Evolutionary conservation across 2,888 invertebrate genomes (phyloP).

Genomic region (Acleris cristana): DNA sequence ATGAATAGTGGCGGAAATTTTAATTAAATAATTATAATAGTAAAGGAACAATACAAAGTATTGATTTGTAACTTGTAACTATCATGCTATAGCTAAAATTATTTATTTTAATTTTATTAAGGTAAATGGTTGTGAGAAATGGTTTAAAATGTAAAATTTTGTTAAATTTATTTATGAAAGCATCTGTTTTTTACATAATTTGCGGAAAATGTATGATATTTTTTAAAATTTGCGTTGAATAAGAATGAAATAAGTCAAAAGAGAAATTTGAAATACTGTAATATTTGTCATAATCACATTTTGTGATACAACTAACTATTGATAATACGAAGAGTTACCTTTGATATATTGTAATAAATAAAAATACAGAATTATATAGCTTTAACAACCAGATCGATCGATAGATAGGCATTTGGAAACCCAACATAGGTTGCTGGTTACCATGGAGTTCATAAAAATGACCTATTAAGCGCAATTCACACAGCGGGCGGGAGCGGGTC

Average conservation of each 20-base stretch:
- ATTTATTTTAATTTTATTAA: conserved; percentile 44
- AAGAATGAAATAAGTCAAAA: conserved; percentile 11
- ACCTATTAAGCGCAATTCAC: no score
- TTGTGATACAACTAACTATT: conserved; percentile 35
- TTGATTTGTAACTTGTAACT: conserved; percentile 24
- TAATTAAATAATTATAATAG: conserved; percentile 22
- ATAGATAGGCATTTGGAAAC: no score
- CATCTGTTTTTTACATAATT: no score
- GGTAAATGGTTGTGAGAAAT: conserved; percentile 69
- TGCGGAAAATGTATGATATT: no score
- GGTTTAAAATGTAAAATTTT: conserved; percentile 42
- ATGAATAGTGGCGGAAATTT: conserved; percentile 39
- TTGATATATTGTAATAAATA: neutral
- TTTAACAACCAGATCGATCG: no score
- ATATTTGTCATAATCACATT: conserved; percentile 60
- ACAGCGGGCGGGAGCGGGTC: no score
- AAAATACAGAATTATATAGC: neutral
- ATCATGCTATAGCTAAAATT: conserved; percentile 16
- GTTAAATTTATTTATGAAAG: neutral
- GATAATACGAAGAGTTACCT: conserved; percentile 24
- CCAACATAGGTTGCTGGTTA: no score
- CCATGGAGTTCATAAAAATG: no score
- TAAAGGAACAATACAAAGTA: conserved; percentile 36
- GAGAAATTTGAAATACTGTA: conserved; percentile 41
- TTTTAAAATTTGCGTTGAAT: no score